Percentiles rank a stretch among this genome's conserved stretches.
Conservation (phyloP, 2,888 invertebrate genomes). For the Gasteruption jaculator region DNA sequence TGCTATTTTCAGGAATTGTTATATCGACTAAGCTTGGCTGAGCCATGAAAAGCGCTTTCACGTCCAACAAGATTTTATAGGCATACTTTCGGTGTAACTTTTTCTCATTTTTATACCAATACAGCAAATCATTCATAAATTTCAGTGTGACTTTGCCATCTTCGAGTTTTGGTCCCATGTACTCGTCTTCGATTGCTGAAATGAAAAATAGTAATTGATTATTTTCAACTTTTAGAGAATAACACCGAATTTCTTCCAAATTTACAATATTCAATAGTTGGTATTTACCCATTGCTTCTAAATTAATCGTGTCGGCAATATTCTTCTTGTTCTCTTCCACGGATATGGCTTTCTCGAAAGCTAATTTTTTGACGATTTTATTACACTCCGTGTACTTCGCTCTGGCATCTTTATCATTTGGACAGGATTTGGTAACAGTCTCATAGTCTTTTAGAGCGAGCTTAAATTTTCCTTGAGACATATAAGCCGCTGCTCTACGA, state of each 20-base stretch:
- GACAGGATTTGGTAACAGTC: constrained; percentile 88
- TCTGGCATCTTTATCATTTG: constrained; percentile 92
- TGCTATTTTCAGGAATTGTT: constrained; percentile 75
- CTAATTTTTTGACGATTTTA: constrained; percentile 91
- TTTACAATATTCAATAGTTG: background rate
- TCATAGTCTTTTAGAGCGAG: constrained; percentile 95
- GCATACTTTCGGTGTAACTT: constrained; percentile 96
- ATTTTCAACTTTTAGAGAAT: constrained; percentile 2
- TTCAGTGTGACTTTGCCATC: constrained; percentile 82
- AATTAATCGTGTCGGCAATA: constrained; percentile 82
- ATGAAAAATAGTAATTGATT: constrained; percentile 26
- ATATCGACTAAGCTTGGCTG: constrained; percentile 90
- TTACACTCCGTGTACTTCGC: constrained; percentile 89
- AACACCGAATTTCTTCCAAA: constrained; percentile 2
- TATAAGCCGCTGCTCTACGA: constrained; percentile 91
- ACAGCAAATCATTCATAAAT: constrained; percentile 87
- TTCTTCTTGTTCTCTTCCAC: constrained; percentile 84
- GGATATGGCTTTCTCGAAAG: constrained; percentile 95
- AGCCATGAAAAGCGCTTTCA: constrained; percentile 76
- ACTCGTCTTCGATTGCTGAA: constrained; percentile 90
- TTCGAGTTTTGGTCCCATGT: constrained; percentile 84
- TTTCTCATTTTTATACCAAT: constrained; percentile 85
- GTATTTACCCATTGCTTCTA: constrained; percentile 83
- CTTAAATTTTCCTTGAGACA: constrained; percentile 97
- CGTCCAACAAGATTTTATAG: constrained; percentile 92